Evolutionary conservation across 2,113 vertebrate genomes (phyloP), one percentile per base, ranked within the genome.

Genomic region (Paralichthys olivaceus): DNA sequence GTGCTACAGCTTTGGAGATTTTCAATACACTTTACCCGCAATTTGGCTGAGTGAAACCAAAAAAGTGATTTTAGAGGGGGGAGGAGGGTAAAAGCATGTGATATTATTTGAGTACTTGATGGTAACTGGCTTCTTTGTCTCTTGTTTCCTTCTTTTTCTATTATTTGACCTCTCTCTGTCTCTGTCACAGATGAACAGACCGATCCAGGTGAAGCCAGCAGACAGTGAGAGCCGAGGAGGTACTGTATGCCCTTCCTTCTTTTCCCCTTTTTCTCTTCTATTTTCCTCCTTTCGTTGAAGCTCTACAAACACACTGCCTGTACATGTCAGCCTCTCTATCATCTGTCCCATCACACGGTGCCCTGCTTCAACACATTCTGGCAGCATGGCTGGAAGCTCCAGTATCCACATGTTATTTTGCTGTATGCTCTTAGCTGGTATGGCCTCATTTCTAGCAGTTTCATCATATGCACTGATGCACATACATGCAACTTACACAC

Each of bases 201-300:
- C 97, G 0, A 99, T 99, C 96, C 98, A 99, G 94, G 98, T 99
- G 96, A 99, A 99, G 70, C 97, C 97, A 0, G 97, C 97, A 0
- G 97, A 99, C 96, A 98, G 97, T 51, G 97, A 98, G 92, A 99
- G 96, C 94, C 96, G 97, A 91, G 97, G 97, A 98, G 97, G 97
- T 98, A 91, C 60, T 45, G 79, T 81, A 95, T 7, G 19, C 29
- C 54, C 53, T 61, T 68, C 43, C 13, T 20, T 26, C 28, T 19
- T 15, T 47, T 51, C 19, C 75, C 28, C 45, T 12, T 43, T 22
- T 6, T 26, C 9, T 26, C 72, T 12, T 3, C 43, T 69, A 14
- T 29, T 61, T 65, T 62, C 49, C 69, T 65, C 64, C 49, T 77
- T 78, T 84, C 78, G 72, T 86, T 70, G 69, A 34, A 61, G 69